Evolutionary conservation across 2,797 vertebrate genomes (phyloP).

Genomic region (Eulemur coronatus): DNA sequence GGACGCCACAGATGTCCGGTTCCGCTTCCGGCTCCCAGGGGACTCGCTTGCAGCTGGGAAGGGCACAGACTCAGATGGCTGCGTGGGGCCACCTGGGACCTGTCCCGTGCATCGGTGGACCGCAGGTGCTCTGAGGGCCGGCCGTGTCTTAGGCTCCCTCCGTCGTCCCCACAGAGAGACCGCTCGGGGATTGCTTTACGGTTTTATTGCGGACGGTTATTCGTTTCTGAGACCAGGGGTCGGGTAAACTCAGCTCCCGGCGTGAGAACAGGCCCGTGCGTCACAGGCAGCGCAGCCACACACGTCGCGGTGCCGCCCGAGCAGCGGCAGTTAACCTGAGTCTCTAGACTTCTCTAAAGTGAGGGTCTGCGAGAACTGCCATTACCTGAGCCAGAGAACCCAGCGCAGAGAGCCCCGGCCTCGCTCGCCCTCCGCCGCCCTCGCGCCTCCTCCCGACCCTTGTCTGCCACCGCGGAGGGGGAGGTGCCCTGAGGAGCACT

Average conservation of each 20-base stretch:
- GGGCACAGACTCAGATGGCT: background rate
- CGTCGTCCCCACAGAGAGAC: background rate
- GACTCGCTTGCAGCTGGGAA: background rate
- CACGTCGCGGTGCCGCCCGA: background rate
- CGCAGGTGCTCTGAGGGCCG: background rate
- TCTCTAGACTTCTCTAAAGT: background rate
- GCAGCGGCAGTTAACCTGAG: background rate
- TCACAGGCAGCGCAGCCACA: background rate
- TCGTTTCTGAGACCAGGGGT: background rate
- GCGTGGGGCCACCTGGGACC: background rate
- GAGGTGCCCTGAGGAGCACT: background rate
- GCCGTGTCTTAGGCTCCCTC: background rate
- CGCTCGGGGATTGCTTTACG: background rate
- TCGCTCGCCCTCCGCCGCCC: background rate
- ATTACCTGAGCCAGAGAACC: background rate
- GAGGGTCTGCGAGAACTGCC: background rate
- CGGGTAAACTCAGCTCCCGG: background rate
- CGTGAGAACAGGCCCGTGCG: background rate
- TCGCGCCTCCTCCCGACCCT: background rate
- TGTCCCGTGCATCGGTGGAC: background rate
- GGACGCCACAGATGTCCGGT: background rate
- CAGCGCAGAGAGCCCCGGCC: background rate
- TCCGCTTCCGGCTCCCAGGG: background rate
- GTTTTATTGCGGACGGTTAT: background rate
- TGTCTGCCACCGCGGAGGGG: background rate